Evolutionary conservation across 1,140 invertebrate species (phyloP).

Genomic region (Eueides isabella): DNA sequence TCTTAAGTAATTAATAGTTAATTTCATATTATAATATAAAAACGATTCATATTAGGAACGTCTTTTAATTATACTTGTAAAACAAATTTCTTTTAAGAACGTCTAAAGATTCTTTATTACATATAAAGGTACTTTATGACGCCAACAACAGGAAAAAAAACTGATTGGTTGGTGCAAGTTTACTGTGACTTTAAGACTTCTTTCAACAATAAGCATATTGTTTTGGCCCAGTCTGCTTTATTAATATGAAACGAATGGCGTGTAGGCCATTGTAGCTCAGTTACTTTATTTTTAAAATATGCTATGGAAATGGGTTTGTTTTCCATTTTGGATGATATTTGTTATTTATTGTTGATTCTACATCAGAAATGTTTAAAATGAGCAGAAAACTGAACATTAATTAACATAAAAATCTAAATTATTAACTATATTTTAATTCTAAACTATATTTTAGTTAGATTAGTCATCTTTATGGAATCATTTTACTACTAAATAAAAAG

Average conservation of each 20-base stretch:
- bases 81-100: neutral
- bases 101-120: neutral
- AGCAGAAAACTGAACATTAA: no score
- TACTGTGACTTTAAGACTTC: slow-evolving; percentile 8
- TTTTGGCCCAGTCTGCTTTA: slow-evolving; percentile 5
- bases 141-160: neutral
- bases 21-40: no score
- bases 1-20: no score
- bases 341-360: neutral
- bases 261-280: neutral
- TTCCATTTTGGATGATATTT: neutral
- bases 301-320: neutral
- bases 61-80: no score
- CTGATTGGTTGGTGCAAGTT: neutral
- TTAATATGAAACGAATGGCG: slow-evolving; percentile 1
- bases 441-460: no score
- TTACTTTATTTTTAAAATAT: neutral
- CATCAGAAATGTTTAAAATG: no score
- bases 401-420: no score
- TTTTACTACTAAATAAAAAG: no score
- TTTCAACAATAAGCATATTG: slow-evolving; percentile 5
- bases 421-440: no score
- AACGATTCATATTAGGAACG: no score
- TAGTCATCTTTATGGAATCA: no score
- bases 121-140: neutral